A percentile compares a stretch with the other conserved stretches of the same genome.
Evolutionary conservation across 2,888 invertebrate genomes (phyloP).

Genomic region (Carterocephalus palaemon): DNA sequence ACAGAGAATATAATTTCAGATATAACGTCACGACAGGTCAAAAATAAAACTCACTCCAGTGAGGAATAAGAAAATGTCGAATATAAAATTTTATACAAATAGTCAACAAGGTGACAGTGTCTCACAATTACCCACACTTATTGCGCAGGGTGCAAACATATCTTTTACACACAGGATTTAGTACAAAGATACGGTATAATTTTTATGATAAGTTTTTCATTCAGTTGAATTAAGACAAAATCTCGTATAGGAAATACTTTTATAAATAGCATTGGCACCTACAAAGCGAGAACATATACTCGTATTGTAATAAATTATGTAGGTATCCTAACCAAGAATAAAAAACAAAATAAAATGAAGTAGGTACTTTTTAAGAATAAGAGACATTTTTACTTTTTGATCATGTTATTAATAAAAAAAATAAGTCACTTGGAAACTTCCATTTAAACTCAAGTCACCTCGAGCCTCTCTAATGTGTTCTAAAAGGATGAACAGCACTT

Average conservation of each 20-base stretch:
- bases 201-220: too few relatives aligned
- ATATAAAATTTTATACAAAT: constrained; percentile 75
- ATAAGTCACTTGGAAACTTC: too few relatives aligned
- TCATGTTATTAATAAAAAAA: too few relatives aligned
- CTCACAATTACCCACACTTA: constrained; percentile 30
- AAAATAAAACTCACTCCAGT: constrained; percentile 69
- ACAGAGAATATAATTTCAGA: constrained; percentile 77
- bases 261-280: too few relatives aligned
- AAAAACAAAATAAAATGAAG: too few relatives aligned
- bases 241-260: too few relatives aligned
- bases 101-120: constrained; percentile 63
- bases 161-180: constrained; percentile 17
- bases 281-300: too few relatives aligned
- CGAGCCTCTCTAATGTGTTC: constrained; percentile 1
- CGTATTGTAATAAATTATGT: too few relatives aligned
- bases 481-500: constrained; percentile 7
- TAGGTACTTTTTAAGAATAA: too few relatives aligned
- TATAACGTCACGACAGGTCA: constrained; percentile 75
- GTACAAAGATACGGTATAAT: constrained; percentile 7
- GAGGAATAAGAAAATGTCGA: constrained; percentile 70
- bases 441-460: too few relatives aligned
- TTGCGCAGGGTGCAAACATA: constrained; percentile 28
- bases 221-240: constrained; percentile 1
- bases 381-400: too few relatives aligned
- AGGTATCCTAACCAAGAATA: too few relatives aligned